phyloP scores from a whole-genome alignment of 2,113 vertebrate genomes.

The Zapus hudsonius region DNA sequence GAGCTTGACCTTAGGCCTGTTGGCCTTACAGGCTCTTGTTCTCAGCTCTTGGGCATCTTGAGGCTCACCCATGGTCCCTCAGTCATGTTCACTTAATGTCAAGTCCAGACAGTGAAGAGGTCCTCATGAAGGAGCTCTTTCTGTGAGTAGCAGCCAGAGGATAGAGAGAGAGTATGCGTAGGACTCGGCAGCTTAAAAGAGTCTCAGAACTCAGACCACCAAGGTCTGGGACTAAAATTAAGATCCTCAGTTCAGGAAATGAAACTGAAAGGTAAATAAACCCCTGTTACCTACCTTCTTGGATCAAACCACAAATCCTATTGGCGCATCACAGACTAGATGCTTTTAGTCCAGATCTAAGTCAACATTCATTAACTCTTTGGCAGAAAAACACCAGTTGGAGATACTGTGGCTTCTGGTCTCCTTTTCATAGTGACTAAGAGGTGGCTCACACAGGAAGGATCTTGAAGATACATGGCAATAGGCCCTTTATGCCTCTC shows the following conservation, averaged over 20 bases:
- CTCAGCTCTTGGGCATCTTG: background rate
- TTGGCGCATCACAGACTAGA: background rate
- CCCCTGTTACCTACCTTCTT: background rate
- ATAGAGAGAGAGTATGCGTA: background rate
- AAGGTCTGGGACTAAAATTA: background rate
- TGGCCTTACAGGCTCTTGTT: background rate
- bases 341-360: background rate
- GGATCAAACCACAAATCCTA: background rate
- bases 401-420: background rate
- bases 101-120: background rate
- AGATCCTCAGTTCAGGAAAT: background rate
- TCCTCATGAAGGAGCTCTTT: background rate
- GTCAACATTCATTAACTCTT: background rate
- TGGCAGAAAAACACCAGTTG: background rate
- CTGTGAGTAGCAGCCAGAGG: background rate
- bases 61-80: background rate
- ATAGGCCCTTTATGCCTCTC: background rate
- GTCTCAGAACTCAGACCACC: background rate
- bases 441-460: background rate
- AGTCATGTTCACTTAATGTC: background rate
- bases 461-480: background rate
- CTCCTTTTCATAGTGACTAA: background rate
- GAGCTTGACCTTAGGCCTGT: background rate
- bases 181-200: background rate
- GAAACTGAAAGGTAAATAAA: background rate